Evolutionary conservation across 2,797 vertebrate genomes (phyloP).

Genomic region (Gymnocypris eckloni): DNA sequence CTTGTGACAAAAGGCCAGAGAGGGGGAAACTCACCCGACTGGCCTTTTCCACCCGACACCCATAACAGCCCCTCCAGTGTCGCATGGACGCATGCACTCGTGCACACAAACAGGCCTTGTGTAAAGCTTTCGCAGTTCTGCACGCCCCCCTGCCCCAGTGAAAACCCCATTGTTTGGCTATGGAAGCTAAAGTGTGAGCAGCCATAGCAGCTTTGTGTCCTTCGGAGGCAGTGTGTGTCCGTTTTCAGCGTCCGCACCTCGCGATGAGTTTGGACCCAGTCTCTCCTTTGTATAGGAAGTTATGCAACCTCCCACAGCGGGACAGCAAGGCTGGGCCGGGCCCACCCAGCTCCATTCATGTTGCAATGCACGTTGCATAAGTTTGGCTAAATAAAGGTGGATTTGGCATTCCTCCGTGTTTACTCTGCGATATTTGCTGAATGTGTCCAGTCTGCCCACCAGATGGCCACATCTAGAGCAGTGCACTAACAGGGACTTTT

Average conservation of each 20-base stretch:
- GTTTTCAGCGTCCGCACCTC: slow-evolving; percentile 18
- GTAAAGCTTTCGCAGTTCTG: slow-evolving; percentile 46
- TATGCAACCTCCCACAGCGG: slow-evolving; percentile 20
- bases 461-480: slow-evolving; percentile 53
- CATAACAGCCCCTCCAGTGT: slow-evolving; percentile 12
- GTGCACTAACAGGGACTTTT: slow-evolving; percentile 31
- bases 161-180: slow-evolving; percentile 40
- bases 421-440: slow-evolving; percentile 47
- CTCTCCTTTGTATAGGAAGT: slow-evolving; percentile 36
- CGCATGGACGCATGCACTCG: background rate
- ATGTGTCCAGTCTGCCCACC: slow-evolving; percentile 53
- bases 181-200: slow-evolving; percentile 24
- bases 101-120: slow-evolving; percentile 41
- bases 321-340: background rate
- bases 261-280: slow-evolving; percentile 7
- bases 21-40: slow-evolving; percentile 33
- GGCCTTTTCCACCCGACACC: slow-evolving; percentile 37
- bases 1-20: slow-evolving; percentile 41
- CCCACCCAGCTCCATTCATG: slow-evolving; percentile 37
- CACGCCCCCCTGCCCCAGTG: background rate
- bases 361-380: slow-evolving; percentile 64
- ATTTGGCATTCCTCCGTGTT: slow-evolving; percentile 43
- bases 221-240: background rate
- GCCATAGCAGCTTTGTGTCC: slow-evolving; percentile 32
- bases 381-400: slow-evolving; percentile 66